Evolutionary conservation across 2,113 vertebrate genomes (phyloP), one percentile per base, ranked within the genome.

Genomic region (Ageneiosus marmoratus): DNA sequence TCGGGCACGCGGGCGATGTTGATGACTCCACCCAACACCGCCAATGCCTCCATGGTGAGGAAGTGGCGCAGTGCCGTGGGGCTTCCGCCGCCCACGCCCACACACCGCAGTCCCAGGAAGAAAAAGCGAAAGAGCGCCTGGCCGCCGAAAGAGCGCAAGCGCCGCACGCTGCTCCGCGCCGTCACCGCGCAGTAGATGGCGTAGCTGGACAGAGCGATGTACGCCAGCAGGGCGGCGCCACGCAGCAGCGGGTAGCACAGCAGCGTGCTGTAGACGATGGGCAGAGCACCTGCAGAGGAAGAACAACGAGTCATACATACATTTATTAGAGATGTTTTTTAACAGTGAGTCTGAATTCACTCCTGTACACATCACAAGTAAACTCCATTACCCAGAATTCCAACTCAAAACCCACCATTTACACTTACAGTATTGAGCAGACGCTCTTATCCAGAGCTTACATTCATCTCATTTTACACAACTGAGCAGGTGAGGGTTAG

Each of bases 191-290:
- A 94, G 93, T 96, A 96, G 91, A 97, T 96, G 60, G 94, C 94
- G 86, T 97, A 94, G 60, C 93, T 95, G 27, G 96, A 98, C 44
- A 97, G 90, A 85, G 93, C 84, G 79, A 95, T 95, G 92, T 98
- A 97, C 86, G 93, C 89, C 67, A 95, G 29, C 77, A 98, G 94
- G n/a, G 96, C 95, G n/a, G 92, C 89, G 0, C 92, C 95, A 81
- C 96, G 96, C 81, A 92, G 93, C 91, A 94, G 89, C 0, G 96
- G 96, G 90, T 94, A 94, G 88, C 96, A 98, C 86, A 95, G 94
- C 86, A 98, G 91, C 0, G 96, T 98, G 87, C 93, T 97, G 92
- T 97, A 96, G 84, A 98, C 94, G 80, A 98, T 98, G 83, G 96
- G 96, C 83, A 98, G 92, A 65, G 96, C 96, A 24, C 96, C 96